Conservation (phyloP, 2,888 invertebrate species). For the Bombylius discolor region DNA sequence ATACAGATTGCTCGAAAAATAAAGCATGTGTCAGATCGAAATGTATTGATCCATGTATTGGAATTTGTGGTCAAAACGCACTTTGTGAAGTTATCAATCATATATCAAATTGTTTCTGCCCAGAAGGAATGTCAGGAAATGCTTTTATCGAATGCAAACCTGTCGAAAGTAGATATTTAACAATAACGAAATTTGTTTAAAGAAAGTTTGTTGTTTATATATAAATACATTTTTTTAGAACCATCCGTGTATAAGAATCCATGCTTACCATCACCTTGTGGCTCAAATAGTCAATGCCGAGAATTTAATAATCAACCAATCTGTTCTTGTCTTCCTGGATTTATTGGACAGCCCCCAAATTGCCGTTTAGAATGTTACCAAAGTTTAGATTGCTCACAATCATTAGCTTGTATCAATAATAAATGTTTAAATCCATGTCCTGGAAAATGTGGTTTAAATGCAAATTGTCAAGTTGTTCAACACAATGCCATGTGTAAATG, state of each 20-base stretch:
- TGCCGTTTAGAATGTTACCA: constrained; percentile 60
- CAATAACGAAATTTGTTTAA: background rate
- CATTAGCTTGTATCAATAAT: constrained; percentile 53
- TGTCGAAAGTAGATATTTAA: constrained; percentile 35
- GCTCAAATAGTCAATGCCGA: constrained; percentile 54
- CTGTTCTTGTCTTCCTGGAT: constrained; percentile 51
- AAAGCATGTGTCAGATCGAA: constrained; percentile 66
- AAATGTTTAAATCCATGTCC: constrained; percentile 65
- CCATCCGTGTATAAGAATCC: constrained; percentile 41
- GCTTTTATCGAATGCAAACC: constrained; percentile 51
- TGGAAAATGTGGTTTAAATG: constrained; percentile 57
- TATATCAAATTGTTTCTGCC: constrained; percentile 48
- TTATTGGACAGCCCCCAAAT: constrained; percentile 54
- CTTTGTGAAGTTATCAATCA: constrained; percentile 67
- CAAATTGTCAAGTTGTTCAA: constrained; percentile 59
- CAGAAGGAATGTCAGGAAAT: constrained; percentile 55
- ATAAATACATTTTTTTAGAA: constrained; percentile 26
- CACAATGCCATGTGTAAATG: constrained; percentile 70
- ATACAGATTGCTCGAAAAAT: constrained; percentile 62
- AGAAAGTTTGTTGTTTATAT: background rate
- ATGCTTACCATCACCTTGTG: constrained; percentile 58
- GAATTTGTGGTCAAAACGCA: constrained; percentile 64
- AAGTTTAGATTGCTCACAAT: constrained; percentile 55
- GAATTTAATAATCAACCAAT: constrained; percentile 48
- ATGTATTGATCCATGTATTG: constrained; percentile 75